Conservation (phyloP, 2,888 invertebrate species). For the Bellardia bayeri region DNA sequence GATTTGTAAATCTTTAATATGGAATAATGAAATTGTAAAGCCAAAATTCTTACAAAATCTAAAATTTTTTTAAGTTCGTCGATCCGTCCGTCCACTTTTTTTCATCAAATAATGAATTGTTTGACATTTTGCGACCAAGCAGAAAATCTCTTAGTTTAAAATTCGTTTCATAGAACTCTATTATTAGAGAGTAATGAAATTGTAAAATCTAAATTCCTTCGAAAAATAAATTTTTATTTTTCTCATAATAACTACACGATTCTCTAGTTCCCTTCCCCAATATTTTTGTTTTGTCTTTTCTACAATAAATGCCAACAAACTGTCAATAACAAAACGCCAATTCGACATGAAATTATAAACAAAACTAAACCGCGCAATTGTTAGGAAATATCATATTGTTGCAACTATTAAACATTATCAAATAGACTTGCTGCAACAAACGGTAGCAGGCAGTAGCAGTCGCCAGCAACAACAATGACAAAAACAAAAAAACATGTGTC, state of each 20-base stretch:
- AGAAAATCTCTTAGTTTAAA: no score
- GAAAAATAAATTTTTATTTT: no score
- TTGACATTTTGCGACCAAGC: no score
- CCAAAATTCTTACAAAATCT: no score
- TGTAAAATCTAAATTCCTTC: no score
- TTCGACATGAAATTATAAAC: conserved; percentile 39
- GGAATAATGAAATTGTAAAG: no score
- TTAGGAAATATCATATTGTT: conserved; percentile 28
- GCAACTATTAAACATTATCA: conserved; percentile 54
- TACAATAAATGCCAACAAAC: conserved; percentile 33
- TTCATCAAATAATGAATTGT: no score
- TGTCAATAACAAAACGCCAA: conserved; percentile 55
- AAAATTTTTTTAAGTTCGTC: no score
- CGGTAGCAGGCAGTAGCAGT: conserved; percentile 44
- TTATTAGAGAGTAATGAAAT: no score
- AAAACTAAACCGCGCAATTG: background rate
- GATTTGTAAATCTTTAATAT: no score
- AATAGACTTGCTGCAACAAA: conserved; percentile 68
- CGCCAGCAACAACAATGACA: conserved; percentile 28
- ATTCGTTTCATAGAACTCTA: no score
- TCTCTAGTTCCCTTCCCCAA: conserved; percentile 28
- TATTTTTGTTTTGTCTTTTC: background rate
- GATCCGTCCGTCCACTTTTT: no score
- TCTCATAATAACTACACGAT: background rate
- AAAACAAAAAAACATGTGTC: conserved; percentile 73